Evolutionary conservation across 2,113 vertebrate species (phyloP).

Genomic region (Butorides virescens): DNA sequence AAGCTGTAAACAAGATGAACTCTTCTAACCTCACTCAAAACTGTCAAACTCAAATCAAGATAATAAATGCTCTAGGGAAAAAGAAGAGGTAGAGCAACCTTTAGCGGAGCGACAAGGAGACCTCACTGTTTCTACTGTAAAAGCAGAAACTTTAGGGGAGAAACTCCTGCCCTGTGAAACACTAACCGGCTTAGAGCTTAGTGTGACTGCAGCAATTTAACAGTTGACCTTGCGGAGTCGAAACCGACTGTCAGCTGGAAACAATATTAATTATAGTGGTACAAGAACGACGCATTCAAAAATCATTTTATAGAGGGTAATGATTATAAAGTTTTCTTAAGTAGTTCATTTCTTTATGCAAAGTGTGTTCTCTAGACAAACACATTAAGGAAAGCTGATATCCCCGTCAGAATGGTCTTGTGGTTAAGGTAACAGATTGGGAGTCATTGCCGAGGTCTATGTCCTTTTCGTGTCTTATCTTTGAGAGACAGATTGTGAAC

Average conservation of each 20-base stretch:
- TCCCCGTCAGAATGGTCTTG: neutral
- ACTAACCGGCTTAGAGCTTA: conserved; percentile 15
- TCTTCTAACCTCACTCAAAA: conserved; percentile 12
- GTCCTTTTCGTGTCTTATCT: conserved; percentile 44
- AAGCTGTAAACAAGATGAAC: conserved; percentile 5
- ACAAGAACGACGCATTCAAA: neutral
- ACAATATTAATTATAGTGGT: neutral
- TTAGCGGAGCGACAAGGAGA: neutral
- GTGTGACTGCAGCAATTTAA: conserved; percentile 36
- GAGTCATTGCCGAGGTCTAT: neutral
- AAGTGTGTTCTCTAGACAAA: neutral
- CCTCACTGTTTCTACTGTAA: neutral
- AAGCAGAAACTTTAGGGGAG: neutral
- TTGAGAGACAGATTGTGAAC: conserved; percentile 26
- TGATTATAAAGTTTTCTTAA: neutral
- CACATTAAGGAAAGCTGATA: neutral
- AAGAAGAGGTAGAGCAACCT: neutral
- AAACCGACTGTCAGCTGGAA: neutral
- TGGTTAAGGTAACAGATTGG: conserved; percentile 1
- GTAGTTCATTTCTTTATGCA: neutral
- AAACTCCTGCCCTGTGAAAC: neutral
- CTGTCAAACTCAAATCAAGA: neutral
- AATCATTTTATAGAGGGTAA: neutral
- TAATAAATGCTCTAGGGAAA: neutral
- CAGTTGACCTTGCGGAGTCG: conserved; percentile 36